A percentile compares a stretch with the other conserved stretches of the same genome.
Evolutionary conservation across 2,797 vertebrate species (phyloP).

Genomic region (Pygocentrus nattereri): DNA sequence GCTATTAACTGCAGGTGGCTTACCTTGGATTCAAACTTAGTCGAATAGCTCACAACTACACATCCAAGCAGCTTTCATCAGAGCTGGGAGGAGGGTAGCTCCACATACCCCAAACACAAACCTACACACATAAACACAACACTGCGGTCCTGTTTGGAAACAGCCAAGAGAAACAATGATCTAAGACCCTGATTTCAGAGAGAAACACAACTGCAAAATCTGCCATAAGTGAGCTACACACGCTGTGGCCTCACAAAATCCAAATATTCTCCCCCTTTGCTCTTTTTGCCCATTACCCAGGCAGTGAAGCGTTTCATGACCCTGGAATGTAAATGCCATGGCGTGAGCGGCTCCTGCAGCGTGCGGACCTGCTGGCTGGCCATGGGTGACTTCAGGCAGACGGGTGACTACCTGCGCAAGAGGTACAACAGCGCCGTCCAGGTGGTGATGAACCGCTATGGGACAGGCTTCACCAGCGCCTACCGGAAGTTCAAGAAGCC

Average conservation of each 20-base stretch:
- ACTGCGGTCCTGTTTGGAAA: not conserved
- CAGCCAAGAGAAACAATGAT: slow-evolving; percentile 27
- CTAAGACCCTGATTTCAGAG: slow-evolving; percentile 5
- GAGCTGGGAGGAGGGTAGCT: not conserved
- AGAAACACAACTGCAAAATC: slow-evolving; percentile 7
- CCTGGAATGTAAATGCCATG: slow-evolving; percentile 96
- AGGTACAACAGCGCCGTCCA: slow-evolving; percentile 92
- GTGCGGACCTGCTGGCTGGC: slow-evolving; percentile 95
- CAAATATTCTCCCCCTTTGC: not conserved
- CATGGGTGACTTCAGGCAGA: slow-evolving; percentile 93
- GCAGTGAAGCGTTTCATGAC: slow-evolving; percentile 94
- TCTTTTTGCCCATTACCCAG: slow-evolving; percentile 69
- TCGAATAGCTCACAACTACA: not conserved
- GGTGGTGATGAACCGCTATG: slow-evolving; percentile 95
- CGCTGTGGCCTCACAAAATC: slow-evolving; percentile 7
- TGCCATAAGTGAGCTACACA: slow-evolving; percentile 7
- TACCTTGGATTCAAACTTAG: not conserved
- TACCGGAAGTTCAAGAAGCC: slow-evolving; percentile 89
- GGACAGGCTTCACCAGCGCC: slow-evolving; percentile 89
- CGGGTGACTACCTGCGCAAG: slow-evolving; percentile 90
- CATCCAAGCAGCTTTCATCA: not conserved
- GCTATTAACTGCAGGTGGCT: slow-evolving; percentile 1
- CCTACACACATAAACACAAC: not conserved
- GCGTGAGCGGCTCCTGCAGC: slow-evolving; percentile 93
- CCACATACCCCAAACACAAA: not conserved